Evolutionary conservation across 2,113 vertebrate genomes (phyloP).

Genomic region (Phrynosoma blainvillii): DNA sequence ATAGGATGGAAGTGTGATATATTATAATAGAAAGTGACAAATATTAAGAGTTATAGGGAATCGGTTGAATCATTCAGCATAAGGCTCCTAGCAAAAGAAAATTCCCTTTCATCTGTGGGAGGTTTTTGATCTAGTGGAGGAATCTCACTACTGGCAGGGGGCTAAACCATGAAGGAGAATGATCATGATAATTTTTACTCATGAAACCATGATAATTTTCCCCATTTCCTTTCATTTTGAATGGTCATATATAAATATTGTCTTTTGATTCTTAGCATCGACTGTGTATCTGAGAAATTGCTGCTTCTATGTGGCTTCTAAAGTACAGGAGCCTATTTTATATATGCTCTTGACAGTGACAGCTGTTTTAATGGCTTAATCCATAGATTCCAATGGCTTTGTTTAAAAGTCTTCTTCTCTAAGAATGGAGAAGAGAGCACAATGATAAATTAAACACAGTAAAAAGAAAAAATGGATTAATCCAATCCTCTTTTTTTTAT

Average conservation of each 20-base stretch:
- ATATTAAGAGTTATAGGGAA: neutral
- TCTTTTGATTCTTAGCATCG: neutral
- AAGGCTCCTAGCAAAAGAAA: neutral
- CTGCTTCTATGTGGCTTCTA: slow-evolving; percentile 14
- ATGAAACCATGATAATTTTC: too few species aligned
- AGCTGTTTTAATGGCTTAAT: slow-evolving; percentile 61
- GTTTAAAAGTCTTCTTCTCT: slow-evolving; percentile 30
- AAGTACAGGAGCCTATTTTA: slow-evolving; percentile 43
- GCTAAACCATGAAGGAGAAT: too few species aligned
- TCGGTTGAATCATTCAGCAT: neutral
- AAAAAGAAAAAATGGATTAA: slow-evolving; percentile 63
- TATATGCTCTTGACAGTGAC: slow-evolving; percentile 7
- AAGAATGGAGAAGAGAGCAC: slow-evolving; percentile 27
- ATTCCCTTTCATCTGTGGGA: neutral
- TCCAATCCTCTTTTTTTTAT: slow-evolving; percentile 64
- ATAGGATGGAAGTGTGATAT: neutral
- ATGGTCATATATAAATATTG: neutral
- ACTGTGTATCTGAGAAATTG: slow-evolving; percentile 7
- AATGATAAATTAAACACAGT: slow-evolving; percentile 63
- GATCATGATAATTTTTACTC: too few species aligned
- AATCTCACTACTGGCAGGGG: neutral
- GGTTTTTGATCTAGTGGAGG: neutral
- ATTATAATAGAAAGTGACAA: neutral
- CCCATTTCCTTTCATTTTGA: too few species aligned
- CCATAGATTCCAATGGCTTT: slow-evolving; percentile 33